Percentiles rank a stretch among this genome's conserved stretches.
These are phyloP conservation scores for Pyxicephalus adspersus DNA, from an alignment of 2,113 vertebrate genomes.

Conservation along the genomic window DNA sequence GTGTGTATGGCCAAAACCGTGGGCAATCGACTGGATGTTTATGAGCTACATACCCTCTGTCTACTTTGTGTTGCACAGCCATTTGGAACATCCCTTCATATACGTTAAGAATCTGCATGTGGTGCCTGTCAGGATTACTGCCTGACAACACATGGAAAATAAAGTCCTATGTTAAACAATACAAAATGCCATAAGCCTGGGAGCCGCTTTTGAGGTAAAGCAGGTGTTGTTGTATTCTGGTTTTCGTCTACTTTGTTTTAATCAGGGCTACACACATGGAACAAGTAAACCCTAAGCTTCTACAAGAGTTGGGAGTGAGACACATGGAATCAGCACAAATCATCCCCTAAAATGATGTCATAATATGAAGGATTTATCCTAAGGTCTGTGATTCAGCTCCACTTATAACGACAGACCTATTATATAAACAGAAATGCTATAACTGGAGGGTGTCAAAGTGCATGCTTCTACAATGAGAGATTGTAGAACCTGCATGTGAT, in stretches of 20 bases:
- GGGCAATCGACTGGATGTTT: not conserved
- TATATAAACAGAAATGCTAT: conserved; percentile 8
- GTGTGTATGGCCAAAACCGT: too few relatives aligned
- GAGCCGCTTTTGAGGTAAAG: conserved; percentile 18
- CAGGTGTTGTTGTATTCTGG: conserved; percentile 30
- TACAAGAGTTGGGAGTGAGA: not conserved
- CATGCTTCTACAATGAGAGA: too few relatives aligned
- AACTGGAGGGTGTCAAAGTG: too few relatives aligned
- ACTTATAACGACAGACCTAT: conserved; percentile 21
- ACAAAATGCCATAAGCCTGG: conserved; percentile 50
- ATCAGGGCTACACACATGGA: conserved; percentile 1
- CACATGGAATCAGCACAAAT: not conserved
- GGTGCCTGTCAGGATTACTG: conserved; percentile 57
- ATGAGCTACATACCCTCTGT: not conserved
- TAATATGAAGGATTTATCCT: conserved; percentile 10
- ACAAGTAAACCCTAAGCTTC: conserved; percentile 16
- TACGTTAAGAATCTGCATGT: conserved; percentile 56
- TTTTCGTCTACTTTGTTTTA: conserved; percentile 12
- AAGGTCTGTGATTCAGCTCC: not conserved
- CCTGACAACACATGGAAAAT: conserved; percentile 60
- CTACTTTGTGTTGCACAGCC: not conserved
- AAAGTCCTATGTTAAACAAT: conserved; percentile 65
- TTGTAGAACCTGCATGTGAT: too few relatives aligned
- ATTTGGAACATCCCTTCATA: too few relatives aligned
- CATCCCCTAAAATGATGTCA: not conserved